Evolutionary conservation across 1,140 invertebrate genomes (phyloP).

Genomic region (Phymastichus coffea): DNA sequence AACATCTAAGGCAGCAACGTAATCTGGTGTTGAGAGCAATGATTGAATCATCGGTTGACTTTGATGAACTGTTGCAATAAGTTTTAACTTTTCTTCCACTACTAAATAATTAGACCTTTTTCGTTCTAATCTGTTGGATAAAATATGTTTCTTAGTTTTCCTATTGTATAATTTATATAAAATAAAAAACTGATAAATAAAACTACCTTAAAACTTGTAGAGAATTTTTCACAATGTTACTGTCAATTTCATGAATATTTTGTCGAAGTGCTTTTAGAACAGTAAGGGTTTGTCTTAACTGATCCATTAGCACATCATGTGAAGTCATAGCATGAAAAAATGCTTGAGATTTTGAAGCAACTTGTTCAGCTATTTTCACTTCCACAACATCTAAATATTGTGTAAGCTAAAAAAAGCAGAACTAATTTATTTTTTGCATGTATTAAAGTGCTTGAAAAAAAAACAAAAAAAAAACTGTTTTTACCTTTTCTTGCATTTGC

Average conservation of each 20-base stretch:
- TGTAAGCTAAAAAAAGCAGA: conserved; percentile 69
- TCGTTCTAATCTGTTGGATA: conserved; percentile 54
- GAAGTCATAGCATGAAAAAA: conserved; percentile 98
- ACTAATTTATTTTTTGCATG: no score
- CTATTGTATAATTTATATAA: neutral
- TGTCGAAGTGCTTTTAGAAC: conserved; percentile 74
- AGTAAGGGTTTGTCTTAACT: conserved; percentile 79
- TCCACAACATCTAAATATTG: conserved; percentile 95
- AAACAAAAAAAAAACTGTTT: conserved; percentile 9
- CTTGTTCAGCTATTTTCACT: conserved; percentile 92
- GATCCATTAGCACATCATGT: conserved; percentile 89
- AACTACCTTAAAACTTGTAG: conserved; percentile 70
- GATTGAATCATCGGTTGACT: conserved; percentile 97
- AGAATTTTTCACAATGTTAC: conserved; percentile 76
- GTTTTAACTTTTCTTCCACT: conserved; percentile 76
- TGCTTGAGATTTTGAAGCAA: conserved; percentile 91
- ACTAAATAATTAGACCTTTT: conserved; percentile 64
- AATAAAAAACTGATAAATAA: conserved; percentile 5
- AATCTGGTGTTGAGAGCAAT: conserved; percentile 92
- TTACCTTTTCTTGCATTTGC: conserved; percentile 66
- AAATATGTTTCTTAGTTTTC: neutral
- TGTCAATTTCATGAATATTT: conserved; percentile 73
- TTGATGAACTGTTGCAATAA: conserved; percentile 95
- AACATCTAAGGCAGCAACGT: conserved; percentile 94
- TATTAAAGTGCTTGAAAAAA: conserved; percentile 21